These are phyloP conservation scores for Bimastos eiseni DNA, from an alignment of 2,888 invertebrate genomes.

Conservation along the genomic window DNA sequence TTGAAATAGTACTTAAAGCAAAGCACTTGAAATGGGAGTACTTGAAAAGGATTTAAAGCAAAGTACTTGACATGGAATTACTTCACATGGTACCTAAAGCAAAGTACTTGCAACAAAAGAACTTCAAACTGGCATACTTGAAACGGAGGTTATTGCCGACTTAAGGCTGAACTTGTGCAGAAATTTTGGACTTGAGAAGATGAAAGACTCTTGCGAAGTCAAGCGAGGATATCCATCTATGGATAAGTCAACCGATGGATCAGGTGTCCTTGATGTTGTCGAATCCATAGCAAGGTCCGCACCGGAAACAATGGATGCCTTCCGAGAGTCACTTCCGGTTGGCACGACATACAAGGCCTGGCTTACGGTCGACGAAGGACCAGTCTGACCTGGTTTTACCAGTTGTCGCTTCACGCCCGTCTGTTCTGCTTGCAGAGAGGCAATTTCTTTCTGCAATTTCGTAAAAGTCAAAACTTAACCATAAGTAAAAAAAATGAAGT, in stretches of 20 bases:
- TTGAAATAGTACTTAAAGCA: no score
- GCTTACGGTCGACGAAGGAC: no score
- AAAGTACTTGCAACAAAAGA: not conserved
- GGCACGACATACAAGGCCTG: no score
- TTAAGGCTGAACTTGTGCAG: conserved; percentile 19
- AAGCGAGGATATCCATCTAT: not conserved
- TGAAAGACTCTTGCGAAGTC: not conserved
- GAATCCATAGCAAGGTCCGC: not conserved
- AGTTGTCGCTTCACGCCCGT: not conserved
- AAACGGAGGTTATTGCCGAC: not conserved
- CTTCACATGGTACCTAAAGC: not conserved
- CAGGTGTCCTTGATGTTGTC: not conserved
- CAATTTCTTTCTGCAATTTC: conserved; percentile 17
- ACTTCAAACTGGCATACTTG: not conserved
- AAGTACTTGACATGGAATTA: not conserved
- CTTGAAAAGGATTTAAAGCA: not conserved
- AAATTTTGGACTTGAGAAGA: not conserved
- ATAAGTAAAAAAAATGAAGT: no score
- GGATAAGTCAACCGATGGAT: not conserved
- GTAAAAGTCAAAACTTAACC: not conserved
- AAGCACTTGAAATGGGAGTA: not conserved
- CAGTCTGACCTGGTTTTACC: not conserved
- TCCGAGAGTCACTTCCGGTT: not conserved
- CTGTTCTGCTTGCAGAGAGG: not conserved
- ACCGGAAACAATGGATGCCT: not conserved